Evolutionary conservation across 2,797 vertebrate species (phyloP).

Genomic region (Pangasius larnaudii): DNA sequence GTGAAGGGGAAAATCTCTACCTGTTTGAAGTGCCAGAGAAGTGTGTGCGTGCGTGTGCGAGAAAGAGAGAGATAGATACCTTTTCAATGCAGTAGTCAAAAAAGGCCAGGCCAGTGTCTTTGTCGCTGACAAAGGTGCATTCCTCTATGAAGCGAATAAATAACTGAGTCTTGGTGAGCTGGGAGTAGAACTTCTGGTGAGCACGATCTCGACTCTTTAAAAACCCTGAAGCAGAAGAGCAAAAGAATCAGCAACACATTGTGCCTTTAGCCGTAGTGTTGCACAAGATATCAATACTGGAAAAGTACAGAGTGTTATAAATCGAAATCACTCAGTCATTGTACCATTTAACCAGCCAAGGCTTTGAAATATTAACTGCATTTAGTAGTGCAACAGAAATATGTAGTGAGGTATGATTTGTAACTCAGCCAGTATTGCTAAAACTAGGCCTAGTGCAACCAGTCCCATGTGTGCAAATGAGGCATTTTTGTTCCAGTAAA

Average conservation of each 20-base stretch:
- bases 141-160: constrained; percentile 99
- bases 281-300: not conserved
- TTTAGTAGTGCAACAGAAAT: not conserved
- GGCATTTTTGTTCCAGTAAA: not conserved
- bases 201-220: constrained; percentile 95
- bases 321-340: not conserved
- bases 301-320: not conserved
- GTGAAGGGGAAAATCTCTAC: not conserved
- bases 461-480: not conserved
- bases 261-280: not conserved
- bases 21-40: not conserved
- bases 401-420: not conserved
- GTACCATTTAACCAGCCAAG: no score
- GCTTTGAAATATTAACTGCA: not conserved
- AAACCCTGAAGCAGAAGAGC: constrained; percentile 79
- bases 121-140: constrained; percentile 99
- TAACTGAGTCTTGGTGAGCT: constrained; percentile 95
- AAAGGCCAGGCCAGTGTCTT: constrained; percentile 96
- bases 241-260: not conserved
- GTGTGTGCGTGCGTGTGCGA: no score
- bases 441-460: not conserved
- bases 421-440: not conserved
- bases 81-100: constrained; percentile 99
- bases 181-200: constrained; percentile 94
- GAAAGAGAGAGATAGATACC: constrained; percentile 69